Base-by-base conservation (phyloP, 2,113 vertebrate species). In the Helogale parvula region DNA sequence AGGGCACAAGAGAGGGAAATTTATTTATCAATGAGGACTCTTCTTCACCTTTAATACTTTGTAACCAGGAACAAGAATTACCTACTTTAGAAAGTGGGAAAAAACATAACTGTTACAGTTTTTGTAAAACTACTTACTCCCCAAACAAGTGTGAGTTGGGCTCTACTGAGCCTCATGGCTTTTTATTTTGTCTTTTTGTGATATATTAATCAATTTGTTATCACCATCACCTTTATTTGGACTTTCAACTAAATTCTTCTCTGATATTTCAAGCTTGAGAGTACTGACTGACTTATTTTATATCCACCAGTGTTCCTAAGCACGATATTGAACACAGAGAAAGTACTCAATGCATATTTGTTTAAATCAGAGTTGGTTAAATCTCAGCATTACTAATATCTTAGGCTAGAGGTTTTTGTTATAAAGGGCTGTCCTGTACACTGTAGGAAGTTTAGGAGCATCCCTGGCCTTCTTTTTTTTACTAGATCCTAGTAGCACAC, bases 171-270 rank as follows among this genome's bases (percentile, higher is more conserved):
- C 2, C 21, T 50, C 60, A 33, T 27, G 25, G 4, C 3, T 72
- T 76, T 76, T 63, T 84, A 47, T 60, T 77, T 87, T 90, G 7
- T 57, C 33, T 90, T 81, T 97, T 50, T 82, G 81, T 82, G 60
- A 87, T 17, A 7, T 45, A 71, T 54, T 86, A 69, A 89, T 60
- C 15, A 94, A 25, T 91, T 63, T 88, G 3, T 31, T 65, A 86
- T 63, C 16, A 79, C 41, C 41, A 84, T 33, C 23, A 81, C 33
- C 16, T 71, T 47, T 74, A 79, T 79, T 79, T 91, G 31, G n/a
- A 90, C 19, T 85, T 93, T 29, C 72, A 76, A n/a, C 33, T 87
- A n/a, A 88, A 33, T 65, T 94, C 27, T 60, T 81, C 66, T 52
- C 31, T 65, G 86, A 41, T 45, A 87, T 54, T 68, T 92, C 45